phyloP scores from a whole-genome alignment of 2,113 vertebrate genomes.

The Prionailurus bengalensis region DNA sequence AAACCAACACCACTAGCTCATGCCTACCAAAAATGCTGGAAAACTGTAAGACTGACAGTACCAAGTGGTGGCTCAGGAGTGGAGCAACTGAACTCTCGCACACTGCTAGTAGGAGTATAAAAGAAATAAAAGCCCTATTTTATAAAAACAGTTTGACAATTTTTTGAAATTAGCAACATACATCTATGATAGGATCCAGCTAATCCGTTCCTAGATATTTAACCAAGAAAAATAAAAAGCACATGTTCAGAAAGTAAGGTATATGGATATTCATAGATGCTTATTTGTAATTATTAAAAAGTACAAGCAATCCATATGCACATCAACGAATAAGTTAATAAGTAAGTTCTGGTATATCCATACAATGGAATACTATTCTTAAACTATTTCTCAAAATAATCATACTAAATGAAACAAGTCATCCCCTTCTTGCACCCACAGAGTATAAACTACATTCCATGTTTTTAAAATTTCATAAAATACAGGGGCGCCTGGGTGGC shows the following conservation, averaged over 20 bases:
- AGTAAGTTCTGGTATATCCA: neutral
- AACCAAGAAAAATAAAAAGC: neutral
- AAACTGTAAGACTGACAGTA: neutral
- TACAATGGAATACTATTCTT: neutral
- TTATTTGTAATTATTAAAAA: neutral
- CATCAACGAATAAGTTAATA: neutral
- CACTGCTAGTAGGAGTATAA: neutral
- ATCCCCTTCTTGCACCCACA: rapidly evolving
- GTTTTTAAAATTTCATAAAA: neutral
- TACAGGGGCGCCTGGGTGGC: neutral
- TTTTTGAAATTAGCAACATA: neutral
- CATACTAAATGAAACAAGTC: neutral
- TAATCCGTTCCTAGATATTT: neutral
- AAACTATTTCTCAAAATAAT: neutral
- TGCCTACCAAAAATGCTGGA: neutral
- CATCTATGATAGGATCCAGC: neutral
- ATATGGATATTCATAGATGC: neutral
- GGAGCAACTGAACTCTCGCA: neutral
- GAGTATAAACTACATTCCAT: neutral
- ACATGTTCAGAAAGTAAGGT: neutral
- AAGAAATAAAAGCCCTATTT: neutral
- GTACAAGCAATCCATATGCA: neutral
- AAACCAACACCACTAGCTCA: neutral
- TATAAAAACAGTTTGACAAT: neutral
- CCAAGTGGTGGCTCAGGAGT: neutral